Percentiles rank a stretch among this genome's conserved stretches.
Conservation (phyloP, 2,113 vertebrate species). For the Mormyrus lacerda region DNA sequence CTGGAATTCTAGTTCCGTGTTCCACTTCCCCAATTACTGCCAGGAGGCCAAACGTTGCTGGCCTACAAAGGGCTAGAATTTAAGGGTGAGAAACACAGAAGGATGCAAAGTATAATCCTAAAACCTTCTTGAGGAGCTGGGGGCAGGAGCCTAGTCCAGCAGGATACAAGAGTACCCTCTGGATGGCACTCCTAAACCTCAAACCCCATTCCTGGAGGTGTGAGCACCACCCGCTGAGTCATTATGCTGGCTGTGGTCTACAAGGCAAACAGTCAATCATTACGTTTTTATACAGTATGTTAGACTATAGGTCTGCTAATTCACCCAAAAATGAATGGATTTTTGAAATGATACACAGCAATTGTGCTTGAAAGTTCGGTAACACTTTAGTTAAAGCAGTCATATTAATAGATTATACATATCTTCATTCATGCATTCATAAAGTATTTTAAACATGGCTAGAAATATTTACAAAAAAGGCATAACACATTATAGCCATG, state of each 20-base stretch:
- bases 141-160: neutral
- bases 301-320: neutral
- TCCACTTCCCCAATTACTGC: neutral
- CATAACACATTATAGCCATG: too few species aligned
- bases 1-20: too few species aligned
- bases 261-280: neutral
- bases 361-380: neutral
- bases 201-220: neutral
- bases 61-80: neutral
- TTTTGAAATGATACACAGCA: neutral
- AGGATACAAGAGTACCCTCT: neutral
- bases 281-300: neutral
- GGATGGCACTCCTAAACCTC: neutral
- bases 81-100: neutral
- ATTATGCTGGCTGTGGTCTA: neutral
- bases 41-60: neutral
- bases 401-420: too few species aligned
- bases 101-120: neutral
- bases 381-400: too few species aligned
- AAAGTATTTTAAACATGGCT: too few species aligned
- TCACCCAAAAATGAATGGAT: neutral
- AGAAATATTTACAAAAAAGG: too few species aligned
- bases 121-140: neutral
- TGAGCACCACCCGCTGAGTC: neutral
- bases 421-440: too few species aligned